Percentiles rank a stretch among this genome's conserved stretches.
Evolutionary conservation across 2,797 vertebrate genomes (phyloP).

Genomic region (Lates japonicus): DNA sequence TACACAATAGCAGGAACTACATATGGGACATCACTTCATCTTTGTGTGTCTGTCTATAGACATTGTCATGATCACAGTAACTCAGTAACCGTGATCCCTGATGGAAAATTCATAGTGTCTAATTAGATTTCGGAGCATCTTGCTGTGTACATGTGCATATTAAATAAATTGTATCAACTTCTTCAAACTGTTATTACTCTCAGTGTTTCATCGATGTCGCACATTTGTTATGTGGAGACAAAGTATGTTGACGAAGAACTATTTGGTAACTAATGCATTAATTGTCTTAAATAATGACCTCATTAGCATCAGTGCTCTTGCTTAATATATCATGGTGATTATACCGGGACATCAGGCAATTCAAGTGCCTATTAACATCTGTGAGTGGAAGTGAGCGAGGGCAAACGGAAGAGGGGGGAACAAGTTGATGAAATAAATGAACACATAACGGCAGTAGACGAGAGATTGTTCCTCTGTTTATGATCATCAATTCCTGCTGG

Average conservation of each 20-base stretch:
- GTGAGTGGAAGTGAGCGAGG: conserved; percentile 51
- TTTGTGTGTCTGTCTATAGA: conserved; percentile 1
- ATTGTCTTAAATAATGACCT: conserved; percentile 50
- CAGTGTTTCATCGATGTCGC: conserved; percentile 33
- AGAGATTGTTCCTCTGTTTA: conserved; percentile 5
- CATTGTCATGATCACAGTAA: not conserved
- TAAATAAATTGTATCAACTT: conserved; percentile 24
- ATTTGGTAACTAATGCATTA: conserved; percentile 41
- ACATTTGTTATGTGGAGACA: conserved; percentile 22
- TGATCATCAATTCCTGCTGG: conserved; percentile 12
- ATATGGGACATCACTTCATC: not conserved
- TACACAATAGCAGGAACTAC: too few species aligned
- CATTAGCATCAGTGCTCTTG: conserved; percentile 25
- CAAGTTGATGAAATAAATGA: conserved; percentile 30
- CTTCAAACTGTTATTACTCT: conserved; percentile 17
- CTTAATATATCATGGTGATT: conserved; percentile 40
- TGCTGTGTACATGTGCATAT: conserved; percentile 13
- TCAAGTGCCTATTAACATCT: conserved; percentile 41
- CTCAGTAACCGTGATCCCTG: not conserved
- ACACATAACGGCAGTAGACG: not conserved
- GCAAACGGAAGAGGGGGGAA: conserved; percentile 26
- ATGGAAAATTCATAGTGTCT: conserved; percentile 23
- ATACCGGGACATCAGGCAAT: conserved; percentile 28
- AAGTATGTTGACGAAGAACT: conserved; percentile 12
- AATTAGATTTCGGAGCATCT: conserved; percentile 25